Evolutionary conservation across 1,140 invertebrate genomes (phyloP).

Genomic region (Drosophila nasuta): DNA sequence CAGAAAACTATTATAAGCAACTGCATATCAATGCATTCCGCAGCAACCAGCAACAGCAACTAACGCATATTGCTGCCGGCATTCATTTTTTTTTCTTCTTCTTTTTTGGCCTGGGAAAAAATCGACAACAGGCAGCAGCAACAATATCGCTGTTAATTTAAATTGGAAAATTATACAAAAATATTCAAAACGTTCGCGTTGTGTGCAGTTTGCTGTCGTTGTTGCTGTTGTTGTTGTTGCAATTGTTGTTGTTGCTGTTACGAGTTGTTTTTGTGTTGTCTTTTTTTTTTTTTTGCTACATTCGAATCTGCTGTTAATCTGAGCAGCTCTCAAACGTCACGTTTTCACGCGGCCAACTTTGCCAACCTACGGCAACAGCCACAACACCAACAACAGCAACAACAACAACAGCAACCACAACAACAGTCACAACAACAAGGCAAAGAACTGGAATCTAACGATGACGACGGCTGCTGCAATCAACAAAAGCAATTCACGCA

Average conservation of each 20-base stretch:
- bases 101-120: conserved; percentile 75
- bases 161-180: conserved; percentile 84
- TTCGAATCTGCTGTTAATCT: conserved; percentile 78
- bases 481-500: conserved; percentile 82
- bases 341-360: conserved; percentile 78
- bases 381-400: conserved; percentile 30
- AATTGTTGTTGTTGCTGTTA: conserved; percentile 18
- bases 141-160: conserved; percentile 76
- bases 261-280: conserved; percentile 34
- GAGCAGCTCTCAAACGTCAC: conserved; percentile 76
- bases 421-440: conserved; percentile 34
- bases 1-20: conserved; percentile 33
- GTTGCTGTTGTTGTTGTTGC: conserved; percentile 26
- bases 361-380: conserved; percentile 62
- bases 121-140: conserved; percentile 46
- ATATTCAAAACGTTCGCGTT: conserved; percentile 75
- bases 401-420: conserved; percentile 6
- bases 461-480: conserved; percentile 65
- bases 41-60: conserved; percentile 35
- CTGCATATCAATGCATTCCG: conserved; percentile 61
- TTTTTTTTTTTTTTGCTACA: conserved; percentile 40
- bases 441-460: conserved; percentile 51
- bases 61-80: conserved; percentile 69
- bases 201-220: conserved; percentile 38
- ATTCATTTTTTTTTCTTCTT: conserved; percentile 28